Percentiles rank a stretch among this genome's conserved stretches.
phyloP scores from a whole-genome alignment of 1,140 invertebrate species.

The Radopholus similis region DNA sequence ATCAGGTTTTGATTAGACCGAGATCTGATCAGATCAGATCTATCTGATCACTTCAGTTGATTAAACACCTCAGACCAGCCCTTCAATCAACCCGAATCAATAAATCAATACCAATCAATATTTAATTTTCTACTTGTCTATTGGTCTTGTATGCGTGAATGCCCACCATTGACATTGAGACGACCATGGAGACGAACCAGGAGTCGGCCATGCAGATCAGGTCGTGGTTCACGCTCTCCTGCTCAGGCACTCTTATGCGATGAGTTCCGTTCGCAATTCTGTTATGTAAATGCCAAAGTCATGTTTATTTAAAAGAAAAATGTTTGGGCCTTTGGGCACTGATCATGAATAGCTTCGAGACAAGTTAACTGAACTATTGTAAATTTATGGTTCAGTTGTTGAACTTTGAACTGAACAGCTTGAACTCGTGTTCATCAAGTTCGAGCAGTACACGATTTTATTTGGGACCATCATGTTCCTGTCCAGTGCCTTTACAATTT shows the following conservation, averaged over 20 bases:
- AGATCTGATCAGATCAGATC: not conserved
- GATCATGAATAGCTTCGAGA: not conserved
- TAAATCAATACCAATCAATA: too few relatives aligned
- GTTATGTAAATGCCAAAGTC: not conserved
- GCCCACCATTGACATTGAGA: slow-evolving; percentile 52
- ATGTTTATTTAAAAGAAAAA: not conserved
- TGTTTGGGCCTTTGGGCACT: not conserved
- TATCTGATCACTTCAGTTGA: too few relatives aligned
- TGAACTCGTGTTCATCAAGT: too few relatives aligned
- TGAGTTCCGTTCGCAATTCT: not conserved
- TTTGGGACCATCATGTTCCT: not conserved
- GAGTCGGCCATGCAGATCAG: slow-evolving; percentile 55
- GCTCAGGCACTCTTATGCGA: not conserved
- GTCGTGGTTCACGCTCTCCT: slow-evolving; percentile 21
- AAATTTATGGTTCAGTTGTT: too few relatives aligned
- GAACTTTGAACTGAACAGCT: too few relatives aligned
- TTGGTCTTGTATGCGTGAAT: too few relatives aligned
- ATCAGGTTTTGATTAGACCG: not conserved
- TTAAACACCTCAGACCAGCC: too few relatives aligned
- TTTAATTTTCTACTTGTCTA: too few relatives aligned
- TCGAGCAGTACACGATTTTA: too few relatives aligned
- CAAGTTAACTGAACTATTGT: too few relatives aligned
- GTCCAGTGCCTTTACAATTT: not conserved
- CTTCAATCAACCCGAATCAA: too few relatives aligned
- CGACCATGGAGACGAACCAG: slow-evolving; percentile 58